These are phyloP conservation scores for Anaspis maculata DNA, from an alignment of 2,888 invertebrate species.

Conservation along the genomic window DNA sequence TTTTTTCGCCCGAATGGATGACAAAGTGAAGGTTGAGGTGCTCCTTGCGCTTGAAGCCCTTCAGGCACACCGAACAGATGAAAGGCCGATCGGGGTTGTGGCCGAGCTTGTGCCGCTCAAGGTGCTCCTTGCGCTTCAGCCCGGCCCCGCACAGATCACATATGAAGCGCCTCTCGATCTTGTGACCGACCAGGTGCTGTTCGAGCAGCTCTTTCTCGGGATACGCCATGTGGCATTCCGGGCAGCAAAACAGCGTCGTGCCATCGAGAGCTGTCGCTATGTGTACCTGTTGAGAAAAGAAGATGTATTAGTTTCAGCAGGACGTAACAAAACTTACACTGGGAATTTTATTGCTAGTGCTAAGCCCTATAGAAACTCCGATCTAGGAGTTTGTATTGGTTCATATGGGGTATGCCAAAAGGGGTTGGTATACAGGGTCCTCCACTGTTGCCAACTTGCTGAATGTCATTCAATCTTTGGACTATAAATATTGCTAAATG, in stretches of 20 bases:
- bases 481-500: too few species aligned
- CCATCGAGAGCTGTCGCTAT: constrained; percentile 70
- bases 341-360: too few species aligned
- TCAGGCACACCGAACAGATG: constrained; percentile 68
- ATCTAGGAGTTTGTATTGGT: too few species aligned
- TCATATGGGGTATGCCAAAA: too few species aligned
- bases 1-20: constrained; percentile 78
- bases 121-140: constrained; percentile 68
- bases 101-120: constrained; percentile 69
- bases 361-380: too few species aligned
- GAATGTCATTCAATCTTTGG: too few species aligned
- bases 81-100: constrained; percentile 76
- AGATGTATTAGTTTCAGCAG: too few species aligned
- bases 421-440: too few species aligned
- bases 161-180: constrained; percentile 70
- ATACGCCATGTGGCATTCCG: constrained; percentile 75
- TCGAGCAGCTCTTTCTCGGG: constrained; percentile 73
- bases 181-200: constrained; percentile 66
- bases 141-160: constrained; percentile 72
- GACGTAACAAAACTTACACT: too few species aligned
- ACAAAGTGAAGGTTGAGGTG: constrained; percentile 76
- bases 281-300: too few species aligned
- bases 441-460: too few species aligned
- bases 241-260: constrained; percentile 67
- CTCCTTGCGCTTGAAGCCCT: constrained; percentile 72